Percentiles rank a stretch among this genome's conserved stretches.
Evolutionary conservation across 1,140 invertebrate species (phyloP).

Genomic region (Antheraea pernyi): DNA sequence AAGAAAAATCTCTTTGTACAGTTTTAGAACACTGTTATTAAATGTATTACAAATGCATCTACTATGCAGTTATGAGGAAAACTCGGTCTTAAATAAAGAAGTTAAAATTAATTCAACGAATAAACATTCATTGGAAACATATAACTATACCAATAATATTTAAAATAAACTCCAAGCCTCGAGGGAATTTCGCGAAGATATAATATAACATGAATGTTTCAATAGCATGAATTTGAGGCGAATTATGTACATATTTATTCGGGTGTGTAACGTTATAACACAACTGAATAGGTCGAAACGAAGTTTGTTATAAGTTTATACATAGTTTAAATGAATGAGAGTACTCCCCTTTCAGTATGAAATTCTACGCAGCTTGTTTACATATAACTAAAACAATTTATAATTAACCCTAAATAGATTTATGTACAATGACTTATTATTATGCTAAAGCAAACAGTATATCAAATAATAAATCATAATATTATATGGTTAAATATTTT

Average conservation of each 20-base stretch:
- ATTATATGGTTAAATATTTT: too few species aligned
- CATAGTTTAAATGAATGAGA: not conserved
- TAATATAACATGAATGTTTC: conserved; percentile 1
- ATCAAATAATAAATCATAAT: too few species aligned
- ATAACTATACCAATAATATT: not conserved
- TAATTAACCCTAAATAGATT: too few species aligned
- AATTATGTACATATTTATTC: not conserved
- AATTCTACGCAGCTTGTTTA: not conserved
- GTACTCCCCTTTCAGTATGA: not conserved
- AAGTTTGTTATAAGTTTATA: not conserved
- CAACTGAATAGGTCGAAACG: not conserved
- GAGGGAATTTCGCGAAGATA: not conserved
- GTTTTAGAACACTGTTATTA: too few species aligned
- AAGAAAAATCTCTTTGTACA: too few species aligned
- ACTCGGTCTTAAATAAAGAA: not conserved
- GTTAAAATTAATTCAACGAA: not conserved
- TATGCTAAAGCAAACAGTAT: too few species aligned
- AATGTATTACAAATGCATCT: too few species aligned
- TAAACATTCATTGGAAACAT: not conserved
- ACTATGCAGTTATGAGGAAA: not conserved
- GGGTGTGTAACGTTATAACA: not conserved
- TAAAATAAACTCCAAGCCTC: not conserved
- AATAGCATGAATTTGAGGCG: not conserved
- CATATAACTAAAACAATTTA: not conserved
- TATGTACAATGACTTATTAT: too few species aligned